A percentile compares a stretch with the other conserved stretches of the same genome.
These are phyloP conservation scores for Aspiorhynchus laticeps DNA, from an alignment of 2,113 vertebrate genomes.

Conservation along the genomic window DNA sequence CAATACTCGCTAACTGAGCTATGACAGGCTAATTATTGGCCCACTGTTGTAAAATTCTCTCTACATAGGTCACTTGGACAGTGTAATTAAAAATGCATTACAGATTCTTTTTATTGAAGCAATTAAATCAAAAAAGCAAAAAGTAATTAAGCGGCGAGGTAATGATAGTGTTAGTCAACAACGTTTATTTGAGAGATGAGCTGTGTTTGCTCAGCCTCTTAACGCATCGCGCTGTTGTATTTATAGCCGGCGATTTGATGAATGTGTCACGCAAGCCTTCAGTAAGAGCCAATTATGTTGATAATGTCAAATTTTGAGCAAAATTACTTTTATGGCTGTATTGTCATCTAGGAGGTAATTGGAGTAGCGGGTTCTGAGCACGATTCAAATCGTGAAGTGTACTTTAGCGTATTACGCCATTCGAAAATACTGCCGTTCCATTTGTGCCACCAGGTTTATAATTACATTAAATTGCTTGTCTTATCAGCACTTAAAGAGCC, in stretches of 20 bases:
- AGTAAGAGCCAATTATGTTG: slow-evolving; percentile 93
- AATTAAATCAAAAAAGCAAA: slow-evolving; percentile 97
- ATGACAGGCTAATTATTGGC: slow-evolving; percentile 97
- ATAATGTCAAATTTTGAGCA: slow-evolving; percentile 95
- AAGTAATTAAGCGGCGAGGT: slow-evolving; percentile 90
- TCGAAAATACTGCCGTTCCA: slow-evolving; percentile 73
- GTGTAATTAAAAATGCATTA: slow-evolving; percentile 99
- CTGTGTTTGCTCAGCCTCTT: slow-evolving; percentile 84
- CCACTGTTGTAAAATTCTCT: slow-evolving; percentile 95
- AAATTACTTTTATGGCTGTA: slow-evolving; percentile 80
- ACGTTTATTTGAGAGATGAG: slow-evolving; percentile 87
- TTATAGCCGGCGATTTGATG: slow-evolving; percentile 88
- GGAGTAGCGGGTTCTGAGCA: slow-evolving; percentile 69
- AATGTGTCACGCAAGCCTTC: slow-evolving; percentile 88
- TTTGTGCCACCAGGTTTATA: slow-evolving; percentile 77
- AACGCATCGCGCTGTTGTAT: slow-evolving; percentile 77
- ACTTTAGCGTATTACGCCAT: slow-evolving; percentile 71
- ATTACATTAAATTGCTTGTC: slow-evolving; percentile 81
- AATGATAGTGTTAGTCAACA: slow-evolving; percentile 99
- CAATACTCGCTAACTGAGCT: slow-evolving; percentile 95
- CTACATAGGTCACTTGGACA: slow-evolving; percentile 96
- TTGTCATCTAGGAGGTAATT: slow-evolving; percentile 77
- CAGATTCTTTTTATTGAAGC: slow-evolving; percentile 97
- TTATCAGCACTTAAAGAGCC: slow-evolving; percentile 80
- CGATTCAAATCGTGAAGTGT: slow-evolving; percentile 75